Percentiles rank a stretch among this genome's conserved stretches.
Conservation (phyloP, 2,113 vertebrate species). For the human (Homo sapiens) region GRCh38 chr5:154960001-154960500, state of each 20-base stretch:
- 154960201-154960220: neutral
- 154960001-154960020: slow-evolving; percentile 95
- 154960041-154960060: slow-evolving; percentile 91
- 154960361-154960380: neutral
- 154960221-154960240: neutral
- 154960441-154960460: neutral
- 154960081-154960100: neutral
- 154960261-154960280: neutral
- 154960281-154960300: neutral
- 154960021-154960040: slow-evolving; percentile 96
- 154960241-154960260: neutral
- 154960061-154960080: neutral
- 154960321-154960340: slow-evolving; percentile 6
- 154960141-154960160: neutral
- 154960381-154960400: neutral
- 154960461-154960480: neutral
- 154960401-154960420: neutral
- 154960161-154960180: neutral
- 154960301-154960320: neutral
- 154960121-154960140: slow-evolving; percentile 34
- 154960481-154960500: neutral
- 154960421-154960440: slow-evolving; percentile 5
- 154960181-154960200: neutral
- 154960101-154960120: neutral
- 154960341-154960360: neutral